Evolutionary conservation across 2,797 vertebrate genomes (phyloP), one percentile per base, ranked within the genome.

Genomic region (Hydrolagus colliei): DNA sequence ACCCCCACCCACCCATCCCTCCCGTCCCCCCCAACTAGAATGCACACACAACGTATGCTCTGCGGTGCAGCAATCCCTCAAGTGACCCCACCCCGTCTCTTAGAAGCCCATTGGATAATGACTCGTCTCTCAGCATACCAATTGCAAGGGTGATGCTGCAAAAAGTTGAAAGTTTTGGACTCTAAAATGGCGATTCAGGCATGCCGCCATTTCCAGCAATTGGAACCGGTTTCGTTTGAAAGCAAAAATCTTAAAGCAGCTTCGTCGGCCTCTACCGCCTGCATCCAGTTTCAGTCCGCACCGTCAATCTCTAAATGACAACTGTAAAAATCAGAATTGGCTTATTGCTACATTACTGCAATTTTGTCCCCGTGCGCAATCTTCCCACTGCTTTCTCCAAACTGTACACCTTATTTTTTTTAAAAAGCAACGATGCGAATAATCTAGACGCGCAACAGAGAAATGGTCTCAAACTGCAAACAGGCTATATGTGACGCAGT

Each of bases 1-100:
- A 71, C 32, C 20, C 65, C n/a, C 11, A 27, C 27, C 27, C 27
- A 27, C 27, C 27, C 27, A 27, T 27, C 27, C 27, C 27, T 27
- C 27, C 27, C 27, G 27, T 27, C 27, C 27, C 27, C 27, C 27
- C 27, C 27, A 27, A 52, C 41, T 52, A 52, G 41, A 52, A 52
- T 52, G 41, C 41, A 52, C 41, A 27, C 41, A 67, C 79, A 68
- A 67, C 65, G 63, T 35, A 67, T n/a, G 65, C 65, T 71, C 65
- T 41, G 71, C 71, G 79, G 79, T 84, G 79, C 79, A 84, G 65
- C 79, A 67, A 84, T 84, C 79, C 35, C 68, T 84, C 79, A 84
- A 71, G 41, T 71, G 32, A 84, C 79, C 79, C 79, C 79, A 84
- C 79, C 77, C 79, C 32, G 71, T 71, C 65, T 84, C 79, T 52